Conservation (phyloP, 2,797 vertebrate genomes). For the Artibeus jamaicensis region DNA sequence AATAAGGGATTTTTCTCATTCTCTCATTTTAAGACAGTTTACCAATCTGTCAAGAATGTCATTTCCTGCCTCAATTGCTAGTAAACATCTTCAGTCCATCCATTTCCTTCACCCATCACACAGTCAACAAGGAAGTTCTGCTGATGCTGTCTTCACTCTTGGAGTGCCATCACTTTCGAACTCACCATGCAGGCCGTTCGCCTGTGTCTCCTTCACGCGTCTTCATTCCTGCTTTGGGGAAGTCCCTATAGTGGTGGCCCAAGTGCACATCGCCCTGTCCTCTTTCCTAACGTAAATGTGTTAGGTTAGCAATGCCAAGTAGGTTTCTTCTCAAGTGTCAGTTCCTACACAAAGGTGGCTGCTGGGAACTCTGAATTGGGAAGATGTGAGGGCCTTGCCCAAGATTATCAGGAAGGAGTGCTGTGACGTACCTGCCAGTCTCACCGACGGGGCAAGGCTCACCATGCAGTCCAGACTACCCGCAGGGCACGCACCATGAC, state of each 20-base stretch:
- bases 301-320: fast-evolving
- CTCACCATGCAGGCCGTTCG: fast-evolving
- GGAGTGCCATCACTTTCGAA: fast-evolving
- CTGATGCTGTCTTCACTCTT: neutral
- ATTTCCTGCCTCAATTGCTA: too few species aligned
- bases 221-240: neutral
- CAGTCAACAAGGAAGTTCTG: neutral
- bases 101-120: neutral
- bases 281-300: neutral
- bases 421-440: too few species aligned
- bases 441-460: neutral
- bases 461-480: neutral
- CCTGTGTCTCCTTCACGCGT: neutral
- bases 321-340: neutral
- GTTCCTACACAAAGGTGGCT: neutral
- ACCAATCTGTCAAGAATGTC: neutral
- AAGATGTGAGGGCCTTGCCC: neutral
- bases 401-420: too few species aligned
- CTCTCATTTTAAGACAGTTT: fast-evolving
- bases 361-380: neutral
- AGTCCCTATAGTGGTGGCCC: neutral
- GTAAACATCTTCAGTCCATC: too few species aligned
- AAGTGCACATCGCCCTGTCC: fast-evolving
- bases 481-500: neutral
- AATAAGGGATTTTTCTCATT: neutral